Evolutionary conservation across 1,140 invertebrate genomes (phyloP).

Genomic region (Mylabris phalerata): DNA sequence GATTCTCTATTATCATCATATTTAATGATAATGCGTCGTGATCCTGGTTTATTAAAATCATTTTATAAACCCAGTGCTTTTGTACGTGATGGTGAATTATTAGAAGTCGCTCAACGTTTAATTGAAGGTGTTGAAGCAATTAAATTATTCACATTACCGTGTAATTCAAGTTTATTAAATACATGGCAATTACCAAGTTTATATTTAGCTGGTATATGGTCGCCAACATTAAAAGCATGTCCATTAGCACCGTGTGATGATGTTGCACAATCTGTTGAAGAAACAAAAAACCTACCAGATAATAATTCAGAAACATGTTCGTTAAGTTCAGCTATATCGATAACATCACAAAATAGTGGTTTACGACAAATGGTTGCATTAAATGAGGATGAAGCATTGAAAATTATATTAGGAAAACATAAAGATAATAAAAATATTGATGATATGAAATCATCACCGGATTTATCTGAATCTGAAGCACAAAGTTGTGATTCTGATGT

Average conservation of each 20-base stretch:
- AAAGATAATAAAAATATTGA: conserved; percentile 18
- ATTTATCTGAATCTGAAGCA: conserved; percentile 17
- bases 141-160: conserved; percentile 72
- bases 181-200: conserved; percentile 81
- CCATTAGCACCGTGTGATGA: conserved; percentile 47
- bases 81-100: conserved; percentile 68
- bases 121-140: conserved; percentile 71
- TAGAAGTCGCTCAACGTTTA: conserved; percentile 68
- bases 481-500: conserved; percentile 24
- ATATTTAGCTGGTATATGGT: conserved; percentile 76
- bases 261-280: conserved; percentile 33
- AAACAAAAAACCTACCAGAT: conserved; percentile 20
- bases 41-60: conserved; percentile 62
- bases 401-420: conserved; percentile 52
- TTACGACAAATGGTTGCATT: conserved; percentile 47
- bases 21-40: conserved; percentile 65
- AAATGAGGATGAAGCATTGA: conserved; percentile 58
- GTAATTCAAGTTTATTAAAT: conserved; percentile 84
- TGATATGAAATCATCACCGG: conserved; percentile 14
- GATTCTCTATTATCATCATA: conserved; percentile 83
- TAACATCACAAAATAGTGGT: conserved; percentile 43
- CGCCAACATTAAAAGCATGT: conserved; percentile 64
- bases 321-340: conserved; percentile 30
- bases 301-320: conserved; percentile 36
- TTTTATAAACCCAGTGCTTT: conserved; percentile 76